Conservation (phyloP, 2,888 invertebrate species). For the Gasteruption jaculator region DNA sequence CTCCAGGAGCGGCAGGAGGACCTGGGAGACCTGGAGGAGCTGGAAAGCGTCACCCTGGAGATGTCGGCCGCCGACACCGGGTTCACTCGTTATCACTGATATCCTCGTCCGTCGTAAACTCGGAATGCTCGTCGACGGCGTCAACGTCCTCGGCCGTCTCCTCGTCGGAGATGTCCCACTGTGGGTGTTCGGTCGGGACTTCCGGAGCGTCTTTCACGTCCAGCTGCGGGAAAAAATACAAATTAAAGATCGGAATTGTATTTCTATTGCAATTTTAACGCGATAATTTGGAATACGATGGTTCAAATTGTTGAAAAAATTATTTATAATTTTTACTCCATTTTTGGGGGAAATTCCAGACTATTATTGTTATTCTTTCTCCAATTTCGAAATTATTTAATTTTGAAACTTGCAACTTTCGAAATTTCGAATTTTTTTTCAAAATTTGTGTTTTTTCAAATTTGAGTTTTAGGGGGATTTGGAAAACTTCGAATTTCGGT, state of each 20-base stretch:
- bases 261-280: too few species aligned
- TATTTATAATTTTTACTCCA: conserved; percentile 6
- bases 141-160: conserved; percentile 73
- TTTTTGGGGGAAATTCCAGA: too few species aligned
- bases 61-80: too few species aligned
- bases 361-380: too few species aligned
- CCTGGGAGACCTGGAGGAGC: too few species aligned
- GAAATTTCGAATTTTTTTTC: too few species aligned
- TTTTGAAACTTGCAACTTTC: too few species aligned
- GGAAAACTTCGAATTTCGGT: too few species aligned
- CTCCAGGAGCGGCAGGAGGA: too few species aligned
- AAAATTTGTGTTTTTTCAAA: too few species aligned
- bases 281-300: background rate
- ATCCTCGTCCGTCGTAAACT: conserved; percentile 67
- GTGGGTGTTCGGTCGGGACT: conserved; percentile 89
- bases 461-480: too few species aligned
- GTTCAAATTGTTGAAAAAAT: background rate
- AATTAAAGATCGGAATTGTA: background rate
- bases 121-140: conserved; percentile 60
- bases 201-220: conserved; percentile 96
- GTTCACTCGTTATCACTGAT: conserved; percentile 55
- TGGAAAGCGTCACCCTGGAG: background rate
- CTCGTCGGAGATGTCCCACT: conserved; percentile 95
- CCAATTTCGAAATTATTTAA: too few species aligned
- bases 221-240: conserved; percentile 55